Base-by-base conservation (phyloP, 2,888 invertebrate genomes). In the Pyrocoelia pectoralis region DNA sequence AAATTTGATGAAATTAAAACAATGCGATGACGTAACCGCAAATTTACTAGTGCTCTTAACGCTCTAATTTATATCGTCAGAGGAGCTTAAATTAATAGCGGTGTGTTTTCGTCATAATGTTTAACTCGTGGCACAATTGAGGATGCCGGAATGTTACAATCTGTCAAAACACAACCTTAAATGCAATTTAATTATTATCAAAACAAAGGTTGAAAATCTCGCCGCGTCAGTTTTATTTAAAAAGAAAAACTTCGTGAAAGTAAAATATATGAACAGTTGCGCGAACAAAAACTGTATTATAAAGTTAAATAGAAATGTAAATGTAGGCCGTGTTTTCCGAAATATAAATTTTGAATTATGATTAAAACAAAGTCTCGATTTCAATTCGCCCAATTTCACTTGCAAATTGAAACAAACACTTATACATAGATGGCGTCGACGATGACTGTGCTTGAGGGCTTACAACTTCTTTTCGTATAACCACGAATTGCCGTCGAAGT, bases 381-480 rank as follows among this genome's bases (percentile, higher is more conserved):
- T 70, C 68, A 61, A 68, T 68, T 67, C 65, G 68, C 50, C 58
- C 69, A 59, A 72, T 71, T 70, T 71, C 65, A 66, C 67, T 70
- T 71, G 72, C 72, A 72, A 72, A 72, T 72, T 71, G 67, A 67
- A 68, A 70, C 67, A 68, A 69, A 69, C 62, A 68, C 65, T 65
- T 59, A 65, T 61, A 55, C 51, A 60, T 43, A 51, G n/a, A 8
- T n/a, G 33, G 33, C 64, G 19, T 43, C 8, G 15, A 1, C 18
- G 17, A 46, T 46, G 46, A 17, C 33, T 33, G 33, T n/a, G 54
- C 61, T 56, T 52, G 29, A 28, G 56, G 57, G 64, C 59, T 64
- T 61, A 60, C 62, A 59, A 65, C 58, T 61, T 61, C 58, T 41
- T 13, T n/a, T 24, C 24, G 24, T 55, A 64, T 10, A 33, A 54